Evolutionary conservation across 2,113 vertebrate species (phyloP), one percentile per base, ranked within the genome.

Genomic region (Callipepla squamata): DNA sequence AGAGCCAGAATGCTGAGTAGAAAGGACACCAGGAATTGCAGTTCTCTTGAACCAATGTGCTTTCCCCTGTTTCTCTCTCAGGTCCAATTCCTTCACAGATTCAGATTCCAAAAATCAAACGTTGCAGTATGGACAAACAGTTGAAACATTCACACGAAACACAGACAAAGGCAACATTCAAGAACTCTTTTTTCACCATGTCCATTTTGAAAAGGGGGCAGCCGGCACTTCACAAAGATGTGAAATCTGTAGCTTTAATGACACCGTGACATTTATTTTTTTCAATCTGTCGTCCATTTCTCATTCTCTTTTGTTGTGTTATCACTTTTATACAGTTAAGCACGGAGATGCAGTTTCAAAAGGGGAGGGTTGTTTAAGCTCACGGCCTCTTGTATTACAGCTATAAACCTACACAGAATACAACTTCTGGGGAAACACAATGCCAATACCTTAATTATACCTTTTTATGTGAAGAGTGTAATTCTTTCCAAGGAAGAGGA

Each of bases 361-460:
- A 79, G 19, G 26, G 22, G 9, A 51, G 36, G 12, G 8, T 23
- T 58, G 3, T 47, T 67, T 58, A 76, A 53, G 21, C 34, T 50
- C 44, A 32, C 12, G 68, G 36, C 11, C 15, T 62, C n/a, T 32
- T 0, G 0, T 2, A 4, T 11, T 51, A 48, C 28, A 61, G 32
- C 22, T 42, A 19, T 6, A 59, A 45, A 57, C 4, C n/a, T 30
- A 16, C 3, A 5, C 28, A 28, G 25, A 84, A 89, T 11, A 22
- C 38, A 87, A 14, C 21, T 79, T 20, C 70, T 18, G 7, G 6
- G 3, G 9, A 25, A n/a, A 36, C 44, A 59, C 18, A 62, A 7
- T 5, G 36, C 7, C 47, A 91, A 21, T 10, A 11, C 5, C 47
- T 13, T 1, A 3, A 47, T 2, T 0, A 0, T 21, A 62, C 5